Base-by-base conservation (phyloP, 2,888 invertebrate species). In the Eudemis profundana region DNA sequence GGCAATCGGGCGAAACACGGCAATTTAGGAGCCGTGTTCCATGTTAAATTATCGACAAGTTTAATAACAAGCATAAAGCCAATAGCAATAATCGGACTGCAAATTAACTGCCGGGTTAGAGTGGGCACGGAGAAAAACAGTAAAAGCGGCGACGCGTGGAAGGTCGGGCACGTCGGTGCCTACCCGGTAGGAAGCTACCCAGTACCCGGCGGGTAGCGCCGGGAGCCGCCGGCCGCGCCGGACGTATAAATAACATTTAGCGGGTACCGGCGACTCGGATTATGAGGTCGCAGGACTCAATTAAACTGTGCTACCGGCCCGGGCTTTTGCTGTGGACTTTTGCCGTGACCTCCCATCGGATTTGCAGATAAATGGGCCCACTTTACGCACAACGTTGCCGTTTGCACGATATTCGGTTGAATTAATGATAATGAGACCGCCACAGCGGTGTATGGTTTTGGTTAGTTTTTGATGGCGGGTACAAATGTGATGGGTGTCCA, bases 251-350 rank as follows among this genome's bases (percentile, higher is more conserved):
- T 90, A 90, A 90, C 89, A 89, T 88, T 89, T 86, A 87, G 87
- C 85, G 87, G 87, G 86, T 80, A 83, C 82, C 84, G 81, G 83
- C 80, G 83, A 83, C 75, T 71, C 82, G 87, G 89, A 89, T 90
- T 90, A 90, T 90, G 89, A 90, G 90, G 90, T 90, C 87, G 88
- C 84, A 88, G 89, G 89, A 91, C 89, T 91, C 90, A 90, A 91
- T 91, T 91, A 91, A 91, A 90, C 84, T 83, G 87, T 83, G 89
- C 89, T 88, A 85, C 89, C 84, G 89, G 87, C 85, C 85, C 89
- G 87, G 78, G 86, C 84, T 87, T 89, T 89, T 87, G 88, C 87
- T 89, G 88, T 88, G 88, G 85, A 90, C 89, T 89, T 87, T 87
- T 83, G 83, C 84, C 78, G 83, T 89, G 86, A 89, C 89, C 89